These are phyloP conservation scores for Alosa sapidissima DNA, from an alignment of 2,797 vertebrate species.

Conservation along the genomic window DNA sequence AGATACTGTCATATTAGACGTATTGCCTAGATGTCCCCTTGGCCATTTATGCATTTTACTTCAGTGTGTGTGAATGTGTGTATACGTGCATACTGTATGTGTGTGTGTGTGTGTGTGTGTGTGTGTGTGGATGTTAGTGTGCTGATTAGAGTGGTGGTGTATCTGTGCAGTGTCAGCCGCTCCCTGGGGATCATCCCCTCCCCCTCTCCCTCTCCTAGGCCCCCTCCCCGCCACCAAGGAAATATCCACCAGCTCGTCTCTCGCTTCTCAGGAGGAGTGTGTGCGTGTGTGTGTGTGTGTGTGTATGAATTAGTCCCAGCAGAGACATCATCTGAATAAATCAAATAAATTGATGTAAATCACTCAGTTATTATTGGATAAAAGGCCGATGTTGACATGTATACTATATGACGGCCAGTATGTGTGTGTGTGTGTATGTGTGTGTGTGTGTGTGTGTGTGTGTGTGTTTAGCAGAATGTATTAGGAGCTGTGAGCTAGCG, in stretches of 20 bases:
- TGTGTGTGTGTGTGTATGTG: not conserved
- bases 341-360: conserved; percentile 4
- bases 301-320: not conserved
- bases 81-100: not conserved
- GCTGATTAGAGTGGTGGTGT: conserved; percentile 54
- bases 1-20: no score
- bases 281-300: not conserved
- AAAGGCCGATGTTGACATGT: not conserved
- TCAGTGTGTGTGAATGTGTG: not conserved
- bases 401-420: not conserved
- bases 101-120: not conserved
- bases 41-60: not conserved
- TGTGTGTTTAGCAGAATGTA: not conserved
- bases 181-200: conserved; percentile 40
- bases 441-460: conserved; percentile 7
- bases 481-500: not conserved
- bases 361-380: not conserved
- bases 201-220: not conserved
- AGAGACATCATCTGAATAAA: conserved; percentile 1
- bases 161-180: conserved; percentile 47
- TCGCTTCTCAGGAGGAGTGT: not conserved
- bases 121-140: not conserved
- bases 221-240: not conserved
- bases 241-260: not conserved
- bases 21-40: not conserved